Evolutionary conservation across 2,113 vertebrate species (phyloP).

Genomic region (Marmota flaviventris): DNA sequence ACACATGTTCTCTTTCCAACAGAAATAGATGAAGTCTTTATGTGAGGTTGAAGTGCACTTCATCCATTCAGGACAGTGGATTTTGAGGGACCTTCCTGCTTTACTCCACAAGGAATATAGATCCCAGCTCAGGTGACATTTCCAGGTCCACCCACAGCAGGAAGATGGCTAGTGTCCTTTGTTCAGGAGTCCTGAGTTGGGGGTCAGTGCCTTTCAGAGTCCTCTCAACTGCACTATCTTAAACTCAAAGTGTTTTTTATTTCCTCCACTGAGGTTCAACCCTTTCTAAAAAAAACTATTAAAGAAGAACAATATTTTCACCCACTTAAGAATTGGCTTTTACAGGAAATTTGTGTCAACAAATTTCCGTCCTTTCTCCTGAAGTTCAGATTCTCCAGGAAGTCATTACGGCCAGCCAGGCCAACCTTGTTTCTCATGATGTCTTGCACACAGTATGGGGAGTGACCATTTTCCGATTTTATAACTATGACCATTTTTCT

Average conservation of each 20-base stretch:
- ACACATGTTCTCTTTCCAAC: background rate
- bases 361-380: rapidly evolving
- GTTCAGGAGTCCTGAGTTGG: background rate
- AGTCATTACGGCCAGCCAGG: background rate
- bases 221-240: background rate
- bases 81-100: background rate
- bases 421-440: background rate
- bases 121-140: background rate
- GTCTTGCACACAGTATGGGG: background rate
- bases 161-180: background rate
- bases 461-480: background rate
- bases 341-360: background rate
- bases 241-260: background rate
- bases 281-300: background rate
- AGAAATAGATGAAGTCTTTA: background rate
- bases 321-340: background rate
- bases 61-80: background rate
- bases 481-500: background rate
- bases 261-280: background rate
- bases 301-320: too few relatives aligned
- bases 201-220: background rate
- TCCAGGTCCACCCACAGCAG: background rate
- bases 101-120: background rate
- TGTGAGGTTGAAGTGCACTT: background rate
- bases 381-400: background rate